A percentile compares a stretch with the other conserved stretches of the same genome.
These are phyloP conservation scores for Rhogogaster chlorosoma DNA, from an alignment of 2,888 invertebrate genomes.

Conservation along the genomic window DNA sequence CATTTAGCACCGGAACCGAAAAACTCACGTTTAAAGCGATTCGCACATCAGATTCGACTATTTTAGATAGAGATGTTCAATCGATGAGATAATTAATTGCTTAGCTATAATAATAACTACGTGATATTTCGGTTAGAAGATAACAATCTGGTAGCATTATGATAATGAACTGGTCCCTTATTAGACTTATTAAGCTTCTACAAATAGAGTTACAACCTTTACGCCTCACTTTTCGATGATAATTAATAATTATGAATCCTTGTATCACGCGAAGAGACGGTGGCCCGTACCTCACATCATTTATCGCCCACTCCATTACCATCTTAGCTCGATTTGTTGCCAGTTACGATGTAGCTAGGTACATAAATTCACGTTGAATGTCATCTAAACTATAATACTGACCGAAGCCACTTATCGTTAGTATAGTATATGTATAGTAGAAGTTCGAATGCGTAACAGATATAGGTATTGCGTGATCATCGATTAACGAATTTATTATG, in stretches of 20 bases:
- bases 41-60: background rate
- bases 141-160: background rate
- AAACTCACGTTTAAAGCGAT: background rate
- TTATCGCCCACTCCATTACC: slow-evolving; percentile 9
- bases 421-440: background rate
- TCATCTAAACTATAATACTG: slow-evolving; percentile 25
- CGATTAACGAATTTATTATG: background rate
- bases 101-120: background rate
- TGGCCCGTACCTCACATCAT: background rate
- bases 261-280: background rate
- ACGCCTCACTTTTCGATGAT: background rate
- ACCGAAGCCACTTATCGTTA: background rate
- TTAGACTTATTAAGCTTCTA: background rate
- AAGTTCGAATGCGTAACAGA: background rate
- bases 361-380: slow-evolving; percentile 9
- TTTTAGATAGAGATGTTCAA: background rate
- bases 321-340: slow-evolving; percentile 9
- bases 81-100: background rate
- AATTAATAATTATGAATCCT: slow-evolving; percentile 5
- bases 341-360: background rate
- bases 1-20: background rate
- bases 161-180: background rate
- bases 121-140: background rate
- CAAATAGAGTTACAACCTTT: background rate
- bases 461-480: background rate